Evolutionary conservation across 2,797 vertebrate genomes (phyloP).

Genomic region (Tympanoctomys barrerae): DNA sequence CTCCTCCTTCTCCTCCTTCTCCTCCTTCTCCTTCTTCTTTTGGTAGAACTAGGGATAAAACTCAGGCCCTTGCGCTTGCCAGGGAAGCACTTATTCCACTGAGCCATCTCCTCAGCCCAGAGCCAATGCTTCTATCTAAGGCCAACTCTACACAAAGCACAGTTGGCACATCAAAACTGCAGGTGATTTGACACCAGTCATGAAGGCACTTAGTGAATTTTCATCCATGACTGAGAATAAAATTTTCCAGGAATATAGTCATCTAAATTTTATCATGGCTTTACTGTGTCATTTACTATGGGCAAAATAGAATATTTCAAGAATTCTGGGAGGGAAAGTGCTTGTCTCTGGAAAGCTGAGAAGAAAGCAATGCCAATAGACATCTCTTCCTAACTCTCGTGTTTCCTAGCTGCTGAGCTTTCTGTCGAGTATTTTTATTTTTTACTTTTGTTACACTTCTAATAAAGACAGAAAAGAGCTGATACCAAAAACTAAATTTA

Average conservation of each 20-base stretch:
- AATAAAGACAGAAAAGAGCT: background rate
- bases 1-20: too few species aligned
- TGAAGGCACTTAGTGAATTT: background rate
- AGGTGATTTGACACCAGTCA: background rate
- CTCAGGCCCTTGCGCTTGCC: too few species aligned
- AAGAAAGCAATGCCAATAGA: background rate
- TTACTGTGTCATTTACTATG: too few species aligned
- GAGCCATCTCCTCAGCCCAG: too few species aligned
- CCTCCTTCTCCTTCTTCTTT: too few species aligned
- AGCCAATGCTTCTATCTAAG: background rate
- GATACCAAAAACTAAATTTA: background rate
- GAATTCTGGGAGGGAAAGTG: background rate
- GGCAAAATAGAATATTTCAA: background rate
- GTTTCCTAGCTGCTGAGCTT: background rate
- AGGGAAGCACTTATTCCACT: too few species aligned
- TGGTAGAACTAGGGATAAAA: too few species aligned
- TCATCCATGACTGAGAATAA: background rate
- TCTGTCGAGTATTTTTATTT: background rate
- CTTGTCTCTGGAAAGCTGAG: background rate
- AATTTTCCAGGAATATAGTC: background rate
- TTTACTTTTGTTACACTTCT: background rate
- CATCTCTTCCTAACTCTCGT: background rate
- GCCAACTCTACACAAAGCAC: background rate
- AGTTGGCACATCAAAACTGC: background rate
- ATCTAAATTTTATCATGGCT: background rate